Evolutionary conservation across 2,113 vertebrate genomes (phyloP), one percentile per base, ranked within the genome.

Genomic region (Arenaria interpres): DNA sequence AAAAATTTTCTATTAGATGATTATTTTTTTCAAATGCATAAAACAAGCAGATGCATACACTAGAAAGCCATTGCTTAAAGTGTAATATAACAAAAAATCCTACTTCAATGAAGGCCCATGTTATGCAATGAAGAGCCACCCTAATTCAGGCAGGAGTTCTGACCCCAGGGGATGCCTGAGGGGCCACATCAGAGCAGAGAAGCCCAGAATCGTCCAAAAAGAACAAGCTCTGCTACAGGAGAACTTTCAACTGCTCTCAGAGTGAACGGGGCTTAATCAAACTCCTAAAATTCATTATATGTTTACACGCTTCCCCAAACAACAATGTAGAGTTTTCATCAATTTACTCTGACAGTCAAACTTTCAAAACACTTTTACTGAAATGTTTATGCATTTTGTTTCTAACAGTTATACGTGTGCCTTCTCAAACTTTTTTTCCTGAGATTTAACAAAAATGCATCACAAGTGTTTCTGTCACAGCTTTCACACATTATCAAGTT

Each of bases 401-500:
- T 83, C 23, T 53, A 45, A 66, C 22, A 75, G 30, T 7, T 7
- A 66, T 14, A 33, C 6, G 12, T 2, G 8, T 87, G 32, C 14
- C 48, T n/a, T 72, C 41, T 53, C 51, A 59, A 76, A 76, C 10
- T 54, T 37, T 73, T 73, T 66, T 63, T 1, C 66, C 64, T 9
- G 16, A 71, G 32, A 71, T 62, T 35, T 27, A 92, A 77, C 10
- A 5, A 15, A 80, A 92, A 50, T 30, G 57, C 53, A 81, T 73
- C 87, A 81, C 59, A 81, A 92, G 37, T 41, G 32, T 8, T 45
- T 89, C 39, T 87, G 72, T 84, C 72, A 86, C 51, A 45, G 27
- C 59, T 89, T 93, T 95, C 73, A 45, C 67, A 91, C 57, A 53
- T 92, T 93, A 93, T 59, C 76, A 93, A 54, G 63, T 59, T 81